A percentile compares a stretch with the other conserved stretches of the same genome.
These are phyloP conservation scores for Pissodes strobi DNA, from an alignment of 1,140 invertebrate species.

Conservation along the genomic window DNA sequence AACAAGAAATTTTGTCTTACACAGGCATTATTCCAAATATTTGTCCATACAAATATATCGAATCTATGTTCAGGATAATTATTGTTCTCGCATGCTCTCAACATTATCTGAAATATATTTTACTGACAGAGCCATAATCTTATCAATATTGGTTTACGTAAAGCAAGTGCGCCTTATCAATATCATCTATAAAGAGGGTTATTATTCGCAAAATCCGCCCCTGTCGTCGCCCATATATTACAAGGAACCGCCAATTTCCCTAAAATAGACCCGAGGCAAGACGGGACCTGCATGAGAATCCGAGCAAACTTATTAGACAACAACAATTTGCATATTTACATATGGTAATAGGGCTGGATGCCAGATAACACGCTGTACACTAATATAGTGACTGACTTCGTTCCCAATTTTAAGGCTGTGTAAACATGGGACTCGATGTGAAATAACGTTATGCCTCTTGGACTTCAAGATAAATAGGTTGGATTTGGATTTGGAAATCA, in stretches of 20 bases:
- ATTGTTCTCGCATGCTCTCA: no score
- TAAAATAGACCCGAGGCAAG: slow-evolving; percentile 38
- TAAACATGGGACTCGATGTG: slow-evolving; percentile 21
- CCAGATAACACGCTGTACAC: slow-evolving; percentile 37
- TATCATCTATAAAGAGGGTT: slow-evolving; percentile 5
- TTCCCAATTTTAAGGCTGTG: slow-evolving; percentile 27
- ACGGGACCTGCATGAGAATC: slow-evolving; percentile 41
- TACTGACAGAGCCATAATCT: no score
- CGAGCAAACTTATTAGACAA: slow-evolving; percentile 44
- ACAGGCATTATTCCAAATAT: no score
- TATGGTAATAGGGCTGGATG: slow-evolving; percentile 41
- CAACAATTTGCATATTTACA: slow-evolving; percentile 48
- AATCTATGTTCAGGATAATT: no score
- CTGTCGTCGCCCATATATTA: slow-evolving; percentile 27
- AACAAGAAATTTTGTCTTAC: no score
- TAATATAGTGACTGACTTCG: slow-evolving; percentile 35
- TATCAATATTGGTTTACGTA: neutral
- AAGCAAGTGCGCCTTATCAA: neutral
- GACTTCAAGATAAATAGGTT: slow-evolving; percentile 13
- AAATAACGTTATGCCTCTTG: slow-evolving; percentile 15
- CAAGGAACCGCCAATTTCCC: slow-evolving; percentile 36
- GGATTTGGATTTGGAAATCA: slow-evolving; percentile 15
- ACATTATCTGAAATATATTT: no score
- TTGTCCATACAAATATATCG: no score
- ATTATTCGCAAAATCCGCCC: slow-evolving; percentile 14